Percentiles rank a stretch among this genome's conserved stretches.
These are phyloP conservation scores for Hybognathus amarus DNA, from an alignment of 2,797 vertebrate species.

Conservation along the genomic window DNA sequence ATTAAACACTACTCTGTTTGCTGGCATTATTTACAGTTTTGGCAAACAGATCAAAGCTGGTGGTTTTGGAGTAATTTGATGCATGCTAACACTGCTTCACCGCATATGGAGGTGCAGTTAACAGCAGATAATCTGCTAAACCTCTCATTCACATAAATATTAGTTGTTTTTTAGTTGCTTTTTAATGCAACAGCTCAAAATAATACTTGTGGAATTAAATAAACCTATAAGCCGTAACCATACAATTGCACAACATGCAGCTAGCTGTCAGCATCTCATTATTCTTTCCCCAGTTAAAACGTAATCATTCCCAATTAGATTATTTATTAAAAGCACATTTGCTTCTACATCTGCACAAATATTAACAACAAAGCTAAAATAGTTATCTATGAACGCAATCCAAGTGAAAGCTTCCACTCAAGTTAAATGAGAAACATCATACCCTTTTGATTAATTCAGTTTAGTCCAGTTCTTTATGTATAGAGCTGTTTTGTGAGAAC, in stretches of 20 bases:
- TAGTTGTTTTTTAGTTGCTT: background rate
- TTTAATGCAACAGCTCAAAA: background rate
- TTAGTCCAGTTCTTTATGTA: slow-evolving; percentile 16
- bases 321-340: slow-evolving; percentile 28
- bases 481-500: background rate
- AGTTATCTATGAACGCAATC: background rate
- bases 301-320: slow-evolving; percentile 12
- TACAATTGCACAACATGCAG: background rate
- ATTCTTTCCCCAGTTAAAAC: background rate
- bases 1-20: slow-evolving; percentile 49
- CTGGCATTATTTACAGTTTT: slow-evolving; percentile 40
- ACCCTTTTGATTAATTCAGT: background rate
- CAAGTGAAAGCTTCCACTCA: background rate
- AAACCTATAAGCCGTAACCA: background rate
- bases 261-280: slow-evolving; percentile 7
- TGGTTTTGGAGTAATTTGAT: slow-evolving; percentile 54
- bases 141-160: background rate
- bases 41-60: slow-evolving; percentile 50
- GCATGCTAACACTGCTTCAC: slow-evolving; percentile 11
- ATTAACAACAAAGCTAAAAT: slow-evolving; percentile 24
- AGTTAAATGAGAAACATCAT: slow-evolving; percentile 3
- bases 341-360: slow-evolving; percentile 22
- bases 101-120: slow-evolving; percentile 16
- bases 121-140: slow-evolving; percentile 12
- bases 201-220: background rate